These are phyloP conservation scores for Equus przewalskii DNA, from an alignment of 2,113 vertebrate species.

Conservation along the genomic window DNA sequence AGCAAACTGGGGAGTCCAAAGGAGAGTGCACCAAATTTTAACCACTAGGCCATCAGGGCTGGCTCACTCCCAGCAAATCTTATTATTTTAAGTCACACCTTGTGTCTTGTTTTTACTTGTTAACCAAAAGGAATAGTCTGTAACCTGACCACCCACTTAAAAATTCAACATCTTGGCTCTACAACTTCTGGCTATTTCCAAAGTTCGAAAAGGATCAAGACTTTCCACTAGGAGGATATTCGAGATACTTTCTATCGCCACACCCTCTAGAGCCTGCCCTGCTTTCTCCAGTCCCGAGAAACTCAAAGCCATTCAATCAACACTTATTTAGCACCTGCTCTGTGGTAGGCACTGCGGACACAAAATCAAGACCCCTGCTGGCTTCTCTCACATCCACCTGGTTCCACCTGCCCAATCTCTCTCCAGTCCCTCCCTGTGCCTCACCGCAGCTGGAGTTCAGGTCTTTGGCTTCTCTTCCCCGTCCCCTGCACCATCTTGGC, in stretches of 20 bases:
- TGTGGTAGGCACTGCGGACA: neutral
- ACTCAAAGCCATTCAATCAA: neutral
- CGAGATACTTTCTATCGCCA: neutral
- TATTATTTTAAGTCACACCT: constrained; percentile 49
- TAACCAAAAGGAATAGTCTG: constrained; percentile 40
- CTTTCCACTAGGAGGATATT: constrained; percentile 38
- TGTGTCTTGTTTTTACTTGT: constrained; percentile 63
- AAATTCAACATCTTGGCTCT: constrained; percentile 43
- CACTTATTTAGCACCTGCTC: neutral
- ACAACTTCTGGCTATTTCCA: constrained; percentile 9
- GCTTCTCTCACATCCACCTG: neutral
- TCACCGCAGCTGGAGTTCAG: neutral
- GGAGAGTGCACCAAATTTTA: too few relatives aligned
- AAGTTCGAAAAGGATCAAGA: constrained; percentile 32
- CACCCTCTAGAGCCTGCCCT: neutral
- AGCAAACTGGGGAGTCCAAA: too few relatives aligned
- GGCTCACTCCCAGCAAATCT: neutral
- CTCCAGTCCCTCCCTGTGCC: neutral
- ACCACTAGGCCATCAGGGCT: too few relatives aligned
- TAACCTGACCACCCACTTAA: constrained; percentile 67
- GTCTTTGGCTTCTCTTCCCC: neutral
- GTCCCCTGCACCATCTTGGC: neutral
- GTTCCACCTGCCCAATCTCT: neutral
- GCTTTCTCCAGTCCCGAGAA: constrained; percentile 37
- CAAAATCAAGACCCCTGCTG: neutral